Evolutionary conservation across 2,113 vertebrate species (phyloP).

Genomic region (Toxotes chatareus): DNA sequence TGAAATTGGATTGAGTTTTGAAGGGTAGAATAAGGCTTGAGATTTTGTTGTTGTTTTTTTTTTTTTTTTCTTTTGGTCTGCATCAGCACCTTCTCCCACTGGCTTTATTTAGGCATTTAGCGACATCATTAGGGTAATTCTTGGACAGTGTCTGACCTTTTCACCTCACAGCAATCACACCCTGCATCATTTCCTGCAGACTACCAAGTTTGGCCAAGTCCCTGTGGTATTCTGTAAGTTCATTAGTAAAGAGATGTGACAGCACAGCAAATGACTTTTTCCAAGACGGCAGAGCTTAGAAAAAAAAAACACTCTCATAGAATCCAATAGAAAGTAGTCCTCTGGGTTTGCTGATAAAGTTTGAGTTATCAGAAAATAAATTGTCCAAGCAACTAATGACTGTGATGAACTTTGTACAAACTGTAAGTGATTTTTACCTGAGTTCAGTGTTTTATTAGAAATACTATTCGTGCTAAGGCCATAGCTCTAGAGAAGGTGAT

Average conservation of each 20-base stretch:
- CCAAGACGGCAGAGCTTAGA: neutral
- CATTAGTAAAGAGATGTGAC: conserved; percentile 65
- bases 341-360: conserved; percentile 23
- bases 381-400: neutral
- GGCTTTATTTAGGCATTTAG: conserved; percentile 66
- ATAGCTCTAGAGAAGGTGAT: neutral
- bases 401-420: neutral
- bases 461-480: neutral
- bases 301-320: neutral
- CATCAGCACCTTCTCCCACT: conserved; percentile 66
- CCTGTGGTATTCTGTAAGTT: conserved; percentile 58
- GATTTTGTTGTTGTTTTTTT: conserved; percentile 24
- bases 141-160: conserved; percentile 67
- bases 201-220: conserved; percentile 53
- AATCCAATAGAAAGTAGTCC: conserved; percentile 15
- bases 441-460: neutral
- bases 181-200: conserved; percentile 58
- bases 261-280: conserved; percentile 50
- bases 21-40: conserved; percentile 38
- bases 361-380: conserved; percentile 16
- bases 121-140: conserved; percentile 68
- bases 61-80: neutral
- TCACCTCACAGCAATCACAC: conserved; percentile 57
- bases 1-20: conserved; percentile 39
- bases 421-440: neutral